Percentiles rank a stretch among this genome's conserved stretches.
Evolutionary conservation across 1,140 invertebrate species (phyloP).

Genomic region (Theocolax elegans): DNA sequence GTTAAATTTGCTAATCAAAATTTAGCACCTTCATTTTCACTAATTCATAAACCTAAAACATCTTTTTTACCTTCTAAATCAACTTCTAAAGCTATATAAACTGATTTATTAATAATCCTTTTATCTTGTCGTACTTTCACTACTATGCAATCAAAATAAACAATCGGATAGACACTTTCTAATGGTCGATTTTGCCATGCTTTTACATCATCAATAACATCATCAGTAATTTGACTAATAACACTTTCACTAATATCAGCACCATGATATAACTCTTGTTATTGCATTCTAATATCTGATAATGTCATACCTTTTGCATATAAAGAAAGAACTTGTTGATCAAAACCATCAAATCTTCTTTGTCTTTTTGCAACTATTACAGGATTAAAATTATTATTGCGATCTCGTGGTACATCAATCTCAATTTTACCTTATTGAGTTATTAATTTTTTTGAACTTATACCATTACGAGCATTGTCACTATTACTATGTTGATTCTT

Average conservation of each 20-base stretch:
- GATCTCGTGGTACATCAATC: neutral
- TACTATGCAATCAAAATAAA: neutral
- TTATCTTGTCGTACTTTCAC: neutral
- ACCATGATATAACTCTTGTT: neutral
- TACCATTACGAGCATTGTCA: neutral
- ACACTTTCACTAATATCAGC: neutral
- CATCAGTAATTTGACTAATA: neutral
- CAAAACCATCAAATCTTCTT: neutral
- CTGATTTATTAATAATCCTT: neutral
- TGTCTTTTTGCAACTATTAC: neutral
- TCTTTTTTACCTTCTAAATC: neutral
- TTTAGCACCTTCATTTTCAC: constrained; percentile 32
- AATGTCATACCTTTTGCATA: neutral
- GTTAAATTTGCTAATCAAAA: constrained; percentile 10
- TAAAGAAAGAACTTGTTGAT: neutral
- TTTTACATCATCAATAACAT: neutral
- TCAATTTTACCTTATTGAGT: neutral
- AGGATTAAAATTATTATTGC: neutral
- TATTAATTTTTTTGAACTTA: neutral
- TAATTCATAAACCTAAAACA: constrained; percentile 24
- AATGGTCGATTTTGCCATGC: neutral
- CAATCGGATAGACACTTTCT: neutral
- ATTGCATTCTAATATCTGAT: neutral
- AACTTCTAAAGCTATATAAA: neutral
- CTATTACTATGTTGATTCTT: neutral